Conservation (phyloP, 2,888 invertebrate genomes). For the Scaptomyza reducta region DNA sequence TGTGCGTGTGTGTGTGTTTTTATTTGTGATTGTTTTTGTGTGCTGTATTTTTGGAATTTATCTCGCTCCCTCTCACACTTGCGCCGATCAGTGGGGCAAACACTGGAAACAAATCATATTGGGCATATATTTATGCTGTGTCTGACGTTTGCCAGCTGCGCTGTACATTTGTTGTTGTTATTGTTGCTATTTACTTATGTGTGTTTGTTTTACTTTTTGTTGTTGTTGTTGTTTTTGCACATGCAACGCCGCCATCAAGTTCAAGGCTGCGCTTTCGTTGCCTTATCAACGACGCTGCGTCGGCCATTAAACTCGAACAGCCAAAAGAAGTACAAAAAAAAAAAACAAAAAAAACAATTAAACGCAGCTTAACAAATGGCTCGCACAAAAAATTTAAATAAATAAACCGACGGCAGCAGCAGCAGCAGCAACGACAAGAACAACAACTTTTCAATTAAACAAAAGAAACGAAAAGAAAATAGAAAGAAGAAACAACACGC, state of each 20-base stretch:
- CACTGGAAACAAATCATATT: conserved; percentile 47
- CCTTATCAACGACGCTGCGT: conserved; percentile 54
- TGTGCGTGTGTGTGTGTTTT: background rate
- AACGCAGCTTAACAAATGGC: conserved; percentile 56
- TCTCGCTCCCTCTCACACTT: conserved; percentile 7
- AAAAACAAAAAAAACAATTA: conserved; percentile 15
- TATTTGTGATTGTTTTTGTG: background rate
- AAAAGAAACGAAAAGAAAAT: background rate
- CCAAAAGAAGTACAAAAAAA: conserved; percentile 1
- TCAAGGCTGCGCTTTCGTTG: conserved; percentile 70
- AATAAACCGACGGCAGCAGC: conserved; percentile 47
- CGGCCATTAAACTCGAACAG: conserved; percentile 64
- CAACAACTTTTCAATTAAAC: conserved; percentile 39
- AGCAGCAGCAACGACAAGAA: conserved; percentile 16
- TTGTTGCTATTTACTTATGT: conserved; percentile 58
- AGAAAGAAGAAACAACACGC: conserved; percentile 3
- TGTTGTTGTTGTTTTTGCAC: conserved; percentile 45
- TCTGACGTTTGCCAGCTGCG: conserved; percentile 46
- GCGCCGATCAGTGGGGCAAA: conserved; percentile 57
- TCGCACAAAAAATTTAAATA: conserved; percentile 59
- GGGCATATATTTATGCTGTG: conserved; percentile 72
- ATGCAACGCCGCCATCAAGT: conserved; percentile 56
- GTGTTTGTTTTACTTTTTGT: conserved; percentile 37
- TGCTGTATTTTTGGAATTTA: conserved; percentile 34
- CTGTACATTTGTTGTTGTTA: conserved; percentile 27